phyloP scores from a whole-genome alignment of 2,888 invertebrate genomes.

The Noctua pronuba region DNA sequence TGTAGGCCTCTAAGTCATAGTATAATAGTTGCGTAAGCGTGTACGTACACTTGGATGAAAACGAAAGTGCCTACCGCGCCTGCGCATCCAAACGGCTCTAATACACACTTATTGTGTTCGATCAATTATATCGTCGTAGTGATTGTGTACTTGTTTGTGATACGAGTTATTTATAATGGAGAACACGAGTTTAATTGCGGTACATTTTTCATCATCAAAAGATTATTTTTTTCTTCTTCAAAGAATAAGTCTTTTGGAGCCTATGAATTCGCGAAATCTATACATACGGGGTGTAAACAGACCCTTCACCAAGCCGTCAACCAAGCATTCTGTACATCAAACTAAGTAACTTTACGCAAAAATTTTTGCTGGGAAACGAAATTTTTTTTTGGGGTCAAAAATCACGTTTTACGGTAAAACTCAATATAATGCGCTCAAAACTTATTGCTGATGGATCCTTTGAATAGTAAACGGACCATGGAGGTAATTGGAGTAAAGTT shows the following conservation, averaged over 20 bases:
- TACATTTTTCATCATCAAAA: conserved; percentile 16
- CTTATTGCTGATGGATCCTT: too few species aligned
- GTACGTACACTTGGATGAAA: conserved; percentile 55
- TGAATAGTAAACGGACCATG: too few species aligned
- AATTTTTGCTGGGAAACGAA: too few species aligned
- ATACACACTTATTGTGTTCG: conserved; percentile 57
- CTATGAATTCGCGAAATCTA: neutral
- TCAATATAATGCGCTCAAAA: too few species aligned
- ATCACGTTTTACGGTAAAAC: too few species aligned
- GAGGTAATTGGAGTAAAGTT: too few species aligned
- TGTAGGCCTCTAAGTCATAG: conserved; percentile 59
- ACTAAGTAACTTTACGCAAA: too few species aligned
- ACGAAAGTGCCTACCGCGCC: conserved; percentile 64
- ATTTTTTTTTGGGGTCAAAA: too few species aligned
- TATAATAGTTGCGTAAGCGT: conserved; percentile 57
- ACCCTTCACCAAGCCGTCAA: too few species aligned
- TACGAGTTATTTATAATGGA: conserved; percentile 13
- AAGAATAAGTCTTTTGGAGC: conserved; percentile 9
- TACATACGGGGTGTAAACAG: too few species aligned
- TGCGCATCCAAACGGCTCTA: conserved; percentile 66
- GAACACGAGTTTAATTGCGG: conserved; percentile 18
- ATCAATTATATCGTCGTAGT: conserved; percentile 47
- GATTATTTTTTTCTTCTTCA: neutral
- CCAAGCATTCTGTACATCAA: too few species aligned
- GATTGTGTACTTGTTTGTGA: conserved; percentile 28